phyloP scores from a whole-genome alignment of 2,888 invertebrate genomes.

The Tinea trinotella region DNA sequence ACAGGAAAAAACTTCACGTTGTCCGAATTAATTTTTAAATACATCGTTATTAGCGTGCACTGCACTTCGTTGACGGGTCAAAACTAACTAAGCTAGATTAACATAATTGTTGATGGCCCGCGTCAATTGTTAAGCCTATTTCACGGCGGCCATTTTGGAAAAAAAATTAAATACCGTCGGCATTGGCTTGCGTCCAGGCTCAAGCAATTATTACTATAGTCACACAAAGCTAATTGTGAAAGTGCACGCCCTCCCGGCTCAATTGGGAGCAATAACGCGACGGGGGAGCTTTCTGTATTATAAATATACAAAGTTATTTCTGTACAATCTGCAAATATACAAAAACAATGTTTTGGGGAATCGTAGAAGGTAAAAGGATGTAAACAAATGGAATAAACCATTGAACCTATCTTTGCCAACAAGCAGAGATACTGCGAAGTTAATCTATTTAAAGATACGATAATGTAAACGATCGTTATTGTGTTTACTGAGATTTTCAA shows the following conservation, averaged over 20 bases:
- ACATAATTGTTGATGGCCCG: constrained; percentile 51
- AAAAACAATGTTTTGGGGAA: neutral
- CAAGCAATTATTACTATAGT: constrained; percentile 52
- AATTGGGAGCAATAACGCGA: constrained; percentile 54
- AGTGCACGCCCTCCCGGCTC: constrained; percentile 59
- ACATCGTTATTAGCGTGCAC: constrained; percentile 57
- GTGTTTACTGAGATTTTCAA: neutral
- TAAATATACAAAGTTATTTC: constrained; percentile 39
- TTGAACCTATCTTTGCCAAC: neutral
- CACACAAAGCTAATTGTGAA: constrained; percentile 63
- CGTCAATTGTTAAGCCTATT: constrained; percentile 51
- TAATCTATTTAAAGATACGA: neutral
- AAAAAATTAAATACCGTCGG: constrained; percentile 34
- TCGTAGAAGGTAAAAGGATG: neutral
- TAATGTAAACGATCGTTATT: constrained; percentile 5
- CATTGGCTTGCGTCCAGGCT: constrained; percentile 43
- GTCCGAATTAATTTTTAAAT: constrained; percentile 37
- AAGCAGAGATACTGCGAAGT: neutral
- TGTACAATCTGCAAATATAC: neutral
- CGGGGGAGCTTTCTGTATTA: constrained; percentile 59
- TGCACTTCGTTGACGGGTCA: constrained; percentile 47
- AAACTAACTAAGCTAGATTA: constrained; percentile 53
- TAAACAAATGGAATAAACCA: neutral
- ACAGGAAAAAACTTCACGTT: constrained; percentile 43
- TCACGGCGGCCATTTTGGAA: constrained; percentile 40